Conservation (phyloP, 2,797 vertebrate species). For the Paedocypris micromegethes region DNA sequence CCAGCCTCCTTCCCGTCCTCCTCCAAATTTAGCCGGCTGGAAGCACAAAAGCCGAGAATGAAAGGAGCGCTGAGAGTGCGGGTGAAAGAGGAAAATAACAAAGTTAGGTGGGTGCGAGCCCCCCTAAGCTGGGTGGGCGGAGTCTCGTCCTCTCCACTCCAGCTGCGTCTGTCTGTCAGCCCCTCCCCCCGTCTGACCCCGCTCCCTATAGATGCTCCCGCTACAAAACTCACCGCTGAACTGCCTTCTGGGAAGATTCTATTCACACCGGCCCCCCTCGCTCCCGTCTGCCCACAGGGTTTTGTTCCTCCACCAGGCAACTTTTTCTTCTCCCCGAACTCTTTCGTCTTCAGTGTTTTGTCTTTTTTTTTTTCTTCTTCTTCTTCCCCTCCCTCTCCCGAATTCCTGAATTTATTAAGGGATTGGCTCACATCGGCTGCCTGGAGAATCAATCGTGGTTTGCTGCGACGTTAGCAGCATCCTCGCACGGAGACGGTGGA, state of each 20-base stretch:
- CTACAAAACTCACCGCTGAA: slow-evolving; percentile 46
- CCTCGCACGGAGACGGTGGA: slow-evolving; percentile 40
- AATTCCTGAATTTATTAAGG: slow-evolving; percentile 25
- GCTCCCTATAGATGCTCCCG: slow-evolving; percentile 51
- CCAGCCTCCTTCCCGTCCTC: slow-evolving; percentile 23
- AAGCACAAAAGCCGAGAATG: slow-evolving; percentile 57
- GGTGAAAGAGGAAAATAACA: slow-evolving; percentile 8
- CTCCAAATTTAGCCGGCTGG: slow-evolving; percentile 61
- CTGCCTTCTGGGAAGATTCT: slow-evolving; percentile 35
- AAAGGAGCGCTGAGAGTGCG: slow-evolving; percentile 38
- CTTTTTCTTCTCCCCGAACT: slow-evolving; percentile 30
- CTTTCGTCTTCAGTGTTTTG: slow-evolving; percentile 6
- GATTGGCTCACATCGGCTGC: slow-evolving; percentile 5
- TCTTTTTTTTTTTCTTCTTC: slow-evolving; percentile 35
- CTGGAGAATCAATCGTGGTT: slow-evolving; percentile 24
- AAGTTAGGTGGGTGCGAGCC: slow-evolving; percentile 39
- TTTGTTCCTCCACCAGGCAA: slow-evolving; percentile 41
- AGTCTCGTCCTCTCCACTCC: slow-evolving; percentile 42
- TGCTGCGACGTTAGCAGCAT: slow-evolving; percentile 12
- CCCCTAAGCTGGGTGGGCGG: slow-evolving; percentile 45
- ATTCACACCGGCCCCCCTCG: slow-evolving; percentile 26
- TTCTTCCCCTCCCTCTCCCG: slow-evolving; percentile 5
- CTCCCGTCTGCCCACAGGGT: slow-evolving; percentile 49
- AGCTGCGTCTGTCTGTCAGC: slow-evolving; percentile 66
- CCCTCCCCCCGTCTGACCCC: slow-evolving; percentile 51